phyloP scores from a whole-genome alignment of 1,140 invertebrate genomes.

The Ladona fulva region DNA sequence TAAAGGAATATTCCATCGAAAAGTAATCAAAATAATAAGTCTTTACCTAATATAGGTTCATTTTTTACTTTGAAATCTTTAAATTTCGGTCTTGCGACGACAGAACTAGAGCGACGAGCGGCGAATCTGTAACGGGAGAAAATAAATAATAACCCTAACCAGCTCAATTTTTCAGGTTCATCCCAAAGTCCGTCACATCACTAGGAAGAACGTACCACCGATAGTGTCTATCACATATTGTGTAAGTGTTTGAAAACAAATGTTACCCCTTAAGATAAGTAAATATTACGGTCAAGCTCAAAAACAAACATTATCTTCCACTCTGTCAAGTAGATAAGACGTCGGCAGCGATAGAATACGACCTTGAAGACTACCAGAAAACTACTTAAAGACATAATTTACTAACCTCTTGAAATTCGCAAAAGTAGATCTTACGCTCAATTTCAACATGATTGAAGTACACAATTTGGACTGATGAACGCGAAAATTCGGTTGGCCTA shows the following conservation, averaged over 20 bases:
- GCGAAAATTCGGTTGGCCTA: not conserved
- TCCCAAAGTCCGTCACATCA: too few relatives aligned
- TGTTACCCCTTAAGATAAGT: too few relatives aligned
- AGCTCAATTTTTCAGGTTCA: too few relatives aligned
- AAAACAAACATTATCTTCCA: not conserved
- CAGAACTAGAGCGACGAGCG: slow-evolving; percentile 37
- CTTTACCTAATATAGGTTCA: slow-evolving; percentile 59
- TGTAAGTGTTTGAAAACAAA: too few relatives aligned
- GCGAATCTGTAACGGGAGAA: slow-evolving; percentile 13
- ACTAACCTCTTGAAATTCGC: not conserved
- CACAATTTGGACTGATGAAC: not conserved
- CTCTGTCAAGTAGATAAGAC: too few relatives aligned
- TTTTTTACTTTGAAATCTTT: slow-evolving; percentile 65
- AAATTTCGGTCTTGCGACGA: slow-evolving; percentile 51
- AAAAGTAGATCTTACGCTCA: not conserved
- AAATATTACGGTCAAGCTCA: not conserved
- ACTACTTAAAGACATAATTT: not conserved
- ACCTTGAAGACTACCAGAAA: not conserved
- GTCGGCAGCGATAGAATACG: not conserved
- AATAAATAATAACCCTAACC: too few relatives aligned
- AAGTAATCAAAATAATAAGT: not conserved
- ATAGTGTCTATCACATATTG: too few relatives aligned
- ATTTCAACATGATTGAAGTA: not conserved
- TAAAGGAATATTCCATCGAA: not conserved
- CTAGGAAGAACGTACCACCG: too few relatives aligned